Percentiles rank a stretch among this genome's conserved stretches.
Evolutionary conservation across 1,140 invertebrate species (phyloP).

Genomic region (Chionoecetes opilio): DNA sequence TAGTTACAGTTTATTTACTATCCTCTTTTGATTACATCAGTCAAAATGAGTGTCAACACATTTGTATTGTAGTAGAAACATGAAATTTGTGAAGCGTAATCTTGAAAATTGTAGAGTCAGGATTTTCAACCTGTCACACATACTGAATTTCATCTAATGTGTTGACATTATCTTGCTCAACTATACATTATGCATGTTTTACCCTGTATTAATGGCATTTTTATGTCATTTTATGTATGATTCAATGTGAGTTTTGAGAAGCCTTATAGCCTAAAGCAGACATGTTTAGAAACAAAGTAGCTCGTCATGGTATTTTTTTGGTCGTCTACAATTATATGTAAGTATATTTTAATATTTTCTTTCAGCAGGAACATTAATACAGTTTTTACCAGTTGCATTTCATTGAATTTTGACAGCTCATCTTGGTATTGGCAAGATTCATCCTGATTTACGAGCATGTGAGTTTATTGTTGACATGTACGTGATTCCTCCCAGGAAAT

Average conservation of each 20-base stretch:
- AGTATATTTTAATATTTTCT: neutral
- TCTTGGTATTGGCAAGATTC: slow-evolving; percentile 72
- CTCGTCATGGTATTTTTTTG: neutral
- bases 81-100: neutral
- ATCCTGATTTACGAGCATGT: slow-evolving; percentile 68
- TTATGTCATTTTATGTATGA: neutral
- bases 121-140: neutral
- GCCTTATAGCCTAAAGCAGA: neutral
- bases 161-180: neutral
- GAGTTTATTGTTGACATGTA: slow-evolving; percentile 55
- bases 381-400: slow-evolving; percentile 24
- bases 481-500: slow-evolving; percentile 5
- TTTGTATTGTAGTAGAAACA: neutral
- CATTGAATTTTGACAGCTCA: slow-evolving; percentile 67
- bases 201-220: neutral
- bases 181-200: neutral
- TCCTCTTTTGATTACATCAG: neutral
- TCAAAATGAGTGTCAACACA: too few species aligned
- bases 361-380: neutral
- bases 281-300: neutral
- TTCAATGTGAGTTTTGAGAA: neutral
- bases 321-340: neutral
- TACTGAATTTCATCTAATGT: neutral
- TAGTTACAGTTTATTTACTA: too few species aligned
- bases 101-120: neutral